phyloP scores from a whole-genome alignment of 2,888 invertebrate species.

The Serripes groenlandicus region DNA sequence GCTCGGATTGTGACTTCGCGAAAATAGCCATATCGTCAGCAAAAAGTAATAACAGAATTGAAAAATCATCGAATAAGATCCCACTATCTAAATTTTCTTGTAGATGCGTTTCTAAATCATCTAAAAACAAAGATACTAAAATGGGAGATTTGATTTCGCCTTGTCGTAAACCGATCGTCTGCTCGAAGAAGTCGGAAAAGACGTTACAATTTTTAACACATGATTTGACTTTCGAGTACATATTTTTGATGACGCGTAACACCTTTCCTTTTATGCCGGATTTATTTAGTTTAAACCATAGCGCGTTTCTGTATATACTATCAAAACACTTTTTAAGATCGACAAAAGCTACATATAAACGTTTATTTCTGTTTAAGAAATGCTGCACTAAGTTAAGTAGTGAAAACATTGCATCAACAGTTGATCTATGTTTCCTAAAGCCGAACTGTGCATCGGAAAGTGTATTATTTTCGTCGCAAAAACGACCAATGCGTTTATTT shows the following conservation, averaged over 20 bases:
- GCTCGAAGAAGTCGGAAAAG: slow-evolving; percentile 15
- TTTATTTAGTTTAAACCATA: slow-evolving; percentile 30
- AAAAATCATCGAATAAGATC: neutral
- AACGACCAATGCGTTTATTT: slow-evolving; percentile 30
- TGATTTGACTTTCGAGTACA: slow-evolving; percentile 32
- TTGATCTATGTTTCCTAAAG: slow-evolving; percentile 27
- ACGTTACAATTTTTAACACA: slow-evolving; percentile 14
- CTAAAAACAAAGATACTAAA: slow-evolving; percentile 11
- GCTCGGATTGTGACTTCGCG: neutral
- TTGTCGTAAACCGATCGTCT: slow-evolving; percentile 1
- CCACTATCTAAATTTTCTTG: neutral
- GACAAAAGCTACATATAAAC: slow-evolving; percentile 29
- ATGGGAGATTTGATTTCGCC: slow-evolving; percentile 24
- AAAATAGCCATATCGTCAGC: slow-evolving; percentile 15
- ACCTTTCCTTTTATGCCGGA: slow-evolving; percentile 20
- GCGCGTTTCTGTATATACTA: slow-evolving; percentile 18
- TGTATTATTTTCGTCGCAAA: slow-evolving; percentile 12
- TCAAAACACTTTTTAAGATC: slow-evolving; percentile 36
- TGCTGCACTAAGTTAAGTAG: neutral
- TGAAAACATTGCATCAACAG: slow-evolving; percentile 26
- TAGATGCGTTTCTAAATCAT: neutral
- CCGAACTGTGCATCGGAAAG: slow-evolving; percentile 32
- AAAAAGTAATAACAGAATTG: neutral
- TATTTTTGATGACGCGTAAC: slow-evolving; percentile 13
- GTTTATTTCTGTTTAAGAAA: slow-evolving; percentile 5